Evolutionary conservation across 2,113 vertebrate genomes (phyloP).

Genomic region (Neoarius graeffei): DNA sequence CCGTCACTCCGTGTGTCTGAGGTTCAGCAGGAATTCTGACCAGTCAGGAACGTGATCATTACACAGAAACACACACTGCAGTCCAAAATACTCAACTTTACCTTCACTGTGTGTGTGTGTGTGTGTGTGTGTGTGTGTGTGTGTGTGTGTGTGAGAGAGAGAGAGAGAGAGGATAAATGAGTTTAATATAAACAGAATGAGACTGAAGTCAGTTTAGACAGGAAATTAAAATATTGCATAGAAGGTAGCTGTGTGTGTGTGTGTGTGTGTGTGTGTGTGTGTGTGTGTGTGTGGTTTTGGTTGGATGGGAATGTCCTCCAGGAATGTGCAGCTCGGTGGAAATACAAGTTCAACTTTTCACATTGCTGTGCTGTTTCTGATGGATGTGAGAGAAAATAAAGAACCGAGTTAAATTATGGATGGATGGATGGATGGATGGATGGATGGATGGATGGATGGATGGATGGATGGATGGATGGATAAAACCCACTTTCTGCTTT

Average conservation of each 20-base stretch:
- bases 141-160: neutral
- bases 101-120: no score
- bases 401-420: neutral
- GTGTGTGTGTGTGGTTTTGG: slow-evolving; percentile 19
- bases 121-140: neutral
- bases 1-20: neutral
- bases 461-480: neutral
- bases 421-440: neutral
- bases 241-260: neutral
- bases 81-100: neutral
- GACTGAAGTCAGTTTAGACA: neutral
- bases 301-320: slow-evolving; percentile 9
- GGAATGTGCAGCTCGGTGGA: slow-evolving; percentile 13
- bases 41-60: neutral
- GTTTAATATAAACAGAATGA: neutral
- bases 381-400: neutral
- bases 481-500: neutral
- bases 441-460: neutral
- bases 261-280: slow-evolving; percentile 18
- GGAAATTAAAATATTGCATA: slow-evolving; percentile 2
- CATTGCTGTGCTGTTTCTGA: neutral
- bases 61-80: neutral
- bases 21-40: neutral
- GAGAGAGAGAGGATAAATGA: neutral
- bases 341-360: neutral